Evolutionary conservation across 2,113 vertebrate species (phyloP), one percentile per base, ranked within the genome.

Genomic region (Oenanthe oenanthe): DNA sequence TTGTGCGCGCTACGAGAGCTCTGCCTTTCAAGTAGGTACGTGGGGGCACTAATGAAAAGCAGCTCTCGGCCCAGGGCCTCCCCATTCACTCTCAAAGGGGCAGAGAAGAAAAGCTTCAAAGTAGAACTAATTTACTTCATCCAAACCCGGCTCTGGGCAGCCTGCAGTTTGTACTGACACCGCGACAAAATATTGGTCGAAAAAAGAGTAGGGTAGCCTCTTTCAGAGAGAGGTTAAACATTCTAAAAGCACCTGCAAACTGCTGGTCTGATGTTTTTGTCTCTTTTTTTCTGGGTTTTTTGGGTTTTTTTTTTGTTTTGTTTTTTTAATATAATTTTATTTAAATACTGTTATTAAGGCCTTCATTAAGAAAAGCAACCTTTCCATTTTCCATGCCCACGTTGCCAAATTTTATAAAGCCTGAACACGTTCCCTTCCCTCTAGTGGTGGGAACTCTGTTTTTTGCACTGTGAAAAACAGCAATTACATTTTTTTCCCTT

Each of bases 101-200:
- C 60, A 80, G 88, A 97, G 93, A 97, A 98, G 96, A 98, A 98
- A 98, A 96, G 98, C 98, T 98, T 98, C 98, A 98, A 98, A 98
- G 98, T 97, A 95, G 92, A 97, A 98, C 97, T 97, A 96, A 98
- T 98, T 98, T 98, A 98, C 97, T 98, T 97, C 97, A 97, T 93
- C 97, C 96, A 94, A 95, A 78, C 85, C 89, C 97, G 94, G 71
- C 97, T 95, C 86, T 88, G 92, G 95, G 92, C 94, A 96, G 96
- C 97, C 95, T 26, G 57, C 51, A 86, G 89, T 57, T 58, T 94
- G 93, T 53, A 36, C 75, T 87, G 89, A 68, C 90, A 84, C 60
- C 71, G 38, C 68, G 56, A 85, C 81, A 88, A 90, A 95, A 80
- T 86, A 74, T 1, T 7, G 62, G 54, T 53, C 85, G 75, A 13